Percentiles rank a stretch among this genome's conserved stretches.
phyloP scores from a whole-genome alignment of 2,797 vertebrate genomes.

The Schizopygopsis malacanthus region DNA sequence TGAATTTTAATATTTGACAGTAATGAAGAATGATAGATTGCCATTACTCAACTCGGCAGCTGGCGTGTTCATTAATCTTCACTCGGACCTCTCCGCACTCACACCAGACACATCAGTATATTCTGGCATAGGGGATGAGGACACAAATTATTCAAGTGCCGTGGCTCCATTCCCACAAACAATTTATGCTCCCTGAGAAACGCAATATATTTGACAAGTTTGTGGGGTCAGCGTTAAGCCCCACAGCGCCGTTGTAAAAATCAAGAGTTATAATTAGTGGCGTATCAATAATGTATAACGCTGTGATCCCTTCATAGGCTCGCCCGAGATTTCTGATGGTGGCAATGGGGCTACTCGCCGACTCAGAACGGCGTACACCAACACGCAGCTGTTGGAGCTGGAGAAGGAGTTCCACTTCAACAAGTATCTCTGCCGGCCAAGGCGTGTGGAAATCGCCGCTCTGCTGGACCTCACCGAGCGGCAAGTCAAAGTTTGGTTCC shows the following conservation, averaged over 20 bases:
- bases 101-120: slow-evolving; percentile 73
- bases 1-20: slow-evolving; percentile 93
- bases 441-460: slow-evolving; percentile 93
- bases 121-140: slow-evolving; percentile 69
- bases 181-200: slow-evolving; percentile 78
- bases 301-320: slow-evolving; percentile 72
- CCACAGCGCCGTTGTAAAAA: slow-evolving; percentile 48
- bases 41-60: slow-evolving; percentile 91
- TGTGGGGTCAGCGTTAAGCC: slow-evolving; percentile 56
- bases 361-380: slow-evolving; percentile 94
- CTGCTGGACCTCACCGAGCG: slow-evolving; percentile 94
- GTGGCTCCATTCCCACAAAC: slow-evolving; percentile 66
- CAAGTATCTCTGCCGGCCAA: slow-evolving; percentile 96
- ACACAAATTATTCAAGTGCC: slow-evolving; percentile 75
- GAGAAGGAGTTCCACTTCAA: slow-evolving; percentile 99
- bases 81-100: slow-evolving; percentile 70
- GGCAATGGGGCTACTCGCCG: slow-evolving; percentile 82
- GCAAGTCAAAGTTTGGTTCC: slow-evolving; percentile 99
- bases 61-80: slow-evolving; percentile 95
- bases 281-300: slow-evolving; percentile 61
- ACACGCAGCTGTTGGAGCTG: slow-evolving; percentile 96
- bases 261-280: slow-evolving; percentile 58
- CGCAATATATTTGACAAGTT: slow-evolving; percentile 62
- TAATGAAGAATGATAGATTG: slow-evolving; percentile 98
- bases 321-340: slow-evolving; percentile 84